Conservation (phyloP, 1,140 invertebrate species). For the Formica selysi region DNA sequence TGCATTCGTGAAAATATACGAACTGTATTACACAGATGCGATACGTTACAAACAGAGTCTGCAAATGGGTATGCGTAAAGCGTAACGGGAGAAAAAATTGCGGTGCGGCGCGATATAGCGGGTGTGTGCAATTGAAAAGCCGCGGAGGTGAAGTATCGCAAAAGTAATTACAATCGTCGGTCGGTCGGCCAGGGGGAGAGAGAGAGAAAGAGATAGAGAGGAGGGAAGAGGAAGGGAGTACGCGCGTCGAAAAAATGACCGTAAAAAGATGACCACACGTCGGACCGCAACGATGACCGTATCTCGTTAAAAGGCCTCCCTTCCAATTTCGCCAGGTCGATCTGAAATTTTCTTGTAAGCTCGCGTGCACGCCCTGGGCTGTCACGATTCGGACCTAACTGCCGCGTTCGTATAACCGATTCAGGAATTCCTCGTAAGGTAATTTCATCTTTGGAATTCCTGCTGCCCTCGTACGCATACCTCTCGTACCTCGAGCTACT, state of each 20-base stretch:
- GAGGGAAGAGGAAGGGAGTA: background rate
- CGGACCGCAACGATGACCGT: constrained; percentile 78
- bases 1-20: constrained; percentile 61
- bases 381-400: constrained; percentile 85
- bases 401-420: constrained; percentile 84
- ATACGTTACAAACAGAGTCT: constrained; percentile 59
- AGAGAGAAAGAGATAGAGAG: background rate
- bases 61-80: constrained; percentile 44
- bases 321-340: constrained; percentile 86
- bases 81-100: constrained; percentile 51
- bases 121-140: constrained; percentile 62
- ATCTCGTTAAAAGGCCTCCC: constrained; percentile 83
- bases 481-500: constrained; percentile 35
- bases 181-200: background rate
- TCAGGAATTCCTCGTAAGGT: constrained; percentile 84
- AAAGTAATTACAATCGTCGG: constrained; percentile 57
- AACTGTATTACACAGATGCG: constrained; percentile 61
- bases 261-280: constrained; percentile 73
- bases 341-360: constrained; percentile 86
- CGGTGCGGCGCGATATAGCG: constrained; percentile 39
- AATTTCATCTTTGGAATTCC: constrained; percentile 85
- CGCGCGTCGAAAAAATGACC: constrained; percentile 54
- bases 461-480: constrained; percentile 68
- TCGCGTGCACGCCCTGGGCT: constrained; percentile 86
- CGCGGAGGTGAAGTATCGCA: constrained; percentile 58